Base-by-base conservation (phyloP, 1,140 invertebrate genomes). In the Drosophila melanogaster region DNA sequence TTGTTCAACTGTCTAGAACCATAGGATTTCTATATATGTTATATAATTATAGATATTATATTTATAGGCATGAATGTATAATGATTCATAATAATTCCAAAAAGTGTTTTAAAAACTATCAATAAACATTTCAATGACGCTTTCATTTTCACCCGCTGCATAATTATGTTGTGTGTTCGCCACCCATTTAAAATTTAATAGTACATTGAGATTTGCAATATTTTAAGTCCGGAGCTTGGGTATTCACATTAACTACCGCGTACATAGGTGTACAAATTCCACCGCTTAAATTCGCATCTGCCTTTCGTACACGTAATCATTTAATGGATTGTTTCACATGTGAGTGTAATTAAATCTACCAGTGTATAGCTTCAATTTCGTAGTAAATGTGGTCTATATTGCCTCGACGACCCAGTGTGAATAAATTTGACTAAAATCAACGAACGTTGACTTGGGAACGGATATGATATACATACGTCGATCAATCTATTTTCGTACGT, bases 341-440 rank as follows among this genome's bases (percentile, higher is more conserved):
- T 73, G 60, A 66, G 55, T 65, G 59, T 78, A 87, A 79, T 71
- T 81, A 67, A 51, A 86, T 43, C 75, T 83, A 84, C 72, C 60
- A 66, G 47, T 87, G 65, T 78, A 41, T 72, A 83, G 81, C 78
- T 77, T 87, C 51, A 73, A 84, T 60, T 73, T 83, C 54, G 44
- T 65, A 56, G 66, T 69, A 53, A n/a, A n/a, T 62, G 65, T 58
- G 69, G 75, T 81, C 66, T 55, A 67, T 44, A 66, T 53, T 77
- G 67, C 57, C 44, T 77, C 46, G 67, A 54, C 62, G 61, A 58
- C 60, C 56, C 60, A 49, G 26, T 50, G 44, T 65, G 72, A 73
- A 89, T 73, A 84, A 89, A 84, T 89, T 89, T 89, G 77, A 89
- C 84, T 89, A 89, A 89, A 89, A 89, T 89, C 84, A 81, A 89